Conservation (phyloP, 2,113 vertebrate species). For the Mus spicilegus region DNA sequence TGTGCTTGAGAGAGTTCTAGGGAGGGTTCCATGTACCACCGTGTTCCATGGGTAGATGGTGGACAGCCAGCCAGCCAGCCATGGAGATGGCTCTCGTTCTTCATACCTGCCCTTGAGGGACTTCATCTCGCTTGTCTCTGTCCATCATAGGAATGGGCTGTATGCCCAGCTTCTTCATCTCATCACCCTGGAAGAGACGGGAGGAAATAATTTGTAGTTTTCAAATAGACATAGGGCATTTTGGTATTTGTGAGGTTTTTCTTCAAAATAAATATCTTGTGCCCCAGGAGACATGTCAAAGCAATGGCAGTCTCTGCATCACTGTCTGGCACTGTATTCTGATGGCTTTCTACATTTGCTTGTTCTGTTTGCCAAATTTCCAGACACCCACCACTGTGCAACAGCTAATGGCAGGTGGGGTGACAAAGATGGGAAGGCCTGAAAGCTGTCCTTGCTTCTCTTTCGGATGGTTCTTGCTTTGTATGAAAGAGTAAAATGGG, state of each 20-base stretch:
- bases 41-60: neutral
- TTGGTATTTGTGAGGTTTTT: neutral
- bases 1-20: neutral
- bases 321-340: too few relatives aligned
- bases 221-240: rapidly evolving
- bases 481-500: rapidly evolving
- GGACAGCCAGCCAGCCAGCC: neutral
- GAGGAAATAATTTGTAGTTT: neutral
- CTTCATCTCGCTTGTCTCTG: conserved; percentile 96
- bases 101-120: conserved; percentile 97
- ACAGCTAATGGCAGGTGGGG: too few relatives aligned
- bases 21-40: neutral
- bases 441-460: rapidly evolving
- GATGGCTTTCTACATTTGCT: too few relatives aligned
- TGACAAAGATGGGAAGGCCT: rapidly evolving
- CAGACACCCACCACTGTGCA: too few relatives aligned
- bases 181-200: conserved; percentile 91
- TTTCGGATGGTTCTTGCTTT: neutral
- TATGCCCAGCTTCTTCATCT: conserved; percentile 99
- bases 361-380: too few relatives aligned
- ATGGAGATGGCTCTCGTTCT: neutral
- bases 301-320: rapidly evolving
- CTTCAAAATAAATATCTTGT: neutral
- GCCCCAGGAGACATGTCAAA: neutral
- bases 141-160: conserved; percentile 99